Conservation (phyloP, 2,888 invertebrate species). For the Parascotia fuliginaria region DNA sequence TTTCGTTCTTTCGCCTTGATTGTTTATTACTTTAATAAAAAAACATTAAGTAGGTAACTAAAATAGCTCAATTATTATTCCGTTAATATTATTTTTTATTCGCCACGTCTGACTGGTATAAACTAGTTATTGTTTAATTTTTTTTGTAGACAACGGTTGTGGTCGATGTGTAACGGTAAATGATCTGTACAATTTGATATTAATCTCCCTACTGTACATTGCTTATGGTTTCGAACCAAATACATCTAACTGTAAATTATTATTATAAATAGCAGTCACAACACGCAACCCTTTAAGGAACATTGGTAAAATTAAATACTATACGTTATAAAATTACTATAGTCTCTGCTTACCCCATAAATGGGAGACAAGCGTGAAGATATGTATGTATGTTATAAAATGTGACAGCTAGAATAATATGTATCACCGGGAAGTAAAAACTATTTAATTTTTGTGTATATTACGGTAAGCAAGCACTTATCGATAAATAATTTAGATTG, state of each 20-base stretch:
- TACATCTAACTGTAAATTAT: constrained; percentile 6
- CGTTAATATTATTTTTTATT: constrained; percentile 2
- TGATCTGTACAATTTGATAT: constrained; percentile 21
- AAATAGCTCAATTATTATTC: no score
- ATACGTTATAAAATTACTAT: no score
- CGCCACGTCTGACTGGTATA: constrained; percentile 4
- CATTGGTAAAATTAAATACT: no score
- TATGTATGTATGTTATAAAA: no score
- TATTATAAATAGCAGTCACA: no score
- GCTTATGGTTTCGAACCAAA: constrained; percentile 14
- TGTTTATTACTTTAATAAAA: constrained; percentile 1
- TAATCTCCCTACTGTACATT: constrained; percentile 20
- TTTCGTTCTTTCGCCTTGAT: neutral
- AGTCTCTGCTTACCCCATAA: no score
- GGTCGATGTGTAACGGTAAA: constrained; percentile 37
- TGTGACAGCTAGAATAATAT: no score
- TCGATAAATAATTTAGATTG: neutral
- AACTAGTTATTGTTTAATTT: constrained; percentile 23
- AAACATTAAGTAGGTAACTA: no score
- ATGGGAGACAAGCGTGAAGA: no score
- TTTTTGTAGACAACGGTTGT: constrained; percentile 29
- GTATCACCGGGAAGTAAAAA: neutral
- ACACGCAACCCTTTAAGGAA: no score
- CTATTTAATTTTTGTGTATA: neutral
- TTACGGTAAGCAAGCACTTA: neutral